phyloP scores from a whole-genome alignment of 2,113 vertebrate species.

The Malurus alboscapulatus region DNA sequence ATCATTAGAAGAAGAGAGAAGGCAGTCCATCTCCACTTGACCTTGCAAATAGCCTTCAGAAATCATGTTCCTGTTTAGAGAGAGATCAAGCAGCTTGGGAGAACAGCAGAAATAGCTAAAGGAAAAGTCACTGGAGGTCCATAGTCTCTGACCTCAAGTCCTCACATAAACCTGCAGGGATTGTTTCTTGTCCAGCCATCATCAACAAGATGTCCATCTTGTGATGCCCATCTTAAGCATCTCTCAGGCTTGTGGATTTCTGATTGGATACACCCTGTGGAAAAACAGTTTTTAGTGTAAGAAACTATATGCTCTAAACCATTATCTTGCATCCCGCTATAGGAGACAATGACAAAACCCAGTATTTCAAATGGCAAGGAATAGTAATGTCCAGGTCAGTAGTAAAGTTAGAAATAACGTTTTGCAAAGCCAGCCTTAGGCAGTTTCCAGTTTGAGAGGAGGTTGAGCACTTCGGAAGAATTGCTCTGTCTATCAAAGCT shows the following conservation, averaged over 20 bases:
- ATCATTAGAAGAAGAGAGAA: not conserved
- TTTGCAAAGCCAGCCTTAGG: slow-evolving; percentile 37
- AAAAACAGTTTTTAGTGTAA: not conserved
- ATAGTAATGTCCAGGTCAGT: not conserved
- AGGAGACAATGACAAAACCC: not conserved
- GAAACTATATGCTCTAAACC: not conserved
- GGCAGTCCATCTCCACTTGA: not conserved
- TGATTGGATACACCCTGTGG: not conserved
- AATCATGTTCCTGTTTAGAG: not conserved
- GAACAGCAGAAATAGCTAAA: not conserved
- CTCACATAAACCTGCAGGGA: not conserved
- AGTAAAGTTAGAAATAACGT: slow-evolving; percentile 45
- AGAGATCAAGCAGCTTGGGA: not conserved
- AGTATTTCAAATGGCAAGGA: not conserved
- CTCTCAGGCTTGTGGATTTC: not conserved
- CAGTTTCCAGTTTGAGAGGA: slow-evolving; percentile 35
- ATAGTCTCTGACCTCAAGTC: not conserved
- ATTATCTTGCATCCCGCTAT: not conserved
- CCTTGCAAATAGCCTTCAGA: not conserved
- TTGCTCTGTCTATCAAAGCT: slow-evolving; percentile 57
- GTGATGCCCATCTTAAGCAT: not conserved
- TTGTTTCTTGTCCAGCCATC: not conserved
- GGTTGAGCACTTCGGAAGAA: slow-evolving; percentile 52
- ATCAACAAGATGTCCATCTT: not conserved
- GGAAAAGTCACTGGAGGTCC: not conserved